Conservation (phyloP, 1,140 invertebrate genomes). For the Whitmania pigra region DNA sequence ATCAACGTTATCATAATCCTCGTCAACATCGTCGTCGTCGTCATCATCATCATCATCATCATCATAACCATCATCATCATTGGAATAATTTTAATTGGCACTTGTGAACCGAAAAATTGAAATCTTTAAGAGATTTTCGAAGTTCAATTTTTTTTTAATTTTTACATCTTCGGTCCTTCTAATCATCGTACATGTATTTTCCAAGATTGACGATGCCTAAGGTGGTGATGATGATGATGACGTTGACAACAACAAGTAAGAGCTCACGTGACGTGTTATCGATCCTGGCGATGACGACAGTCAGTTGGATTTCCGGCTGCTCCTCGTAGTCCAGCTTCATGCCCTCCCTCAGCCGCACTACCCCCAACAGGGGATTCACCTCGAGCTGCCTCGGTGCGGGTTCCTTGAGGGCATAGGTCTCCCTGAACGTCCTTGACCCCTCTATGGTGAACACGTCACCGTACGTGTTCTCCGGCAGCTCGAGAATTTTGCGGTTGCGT, state of each 20-base stretch:
- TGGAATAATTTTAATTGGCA: neutral
- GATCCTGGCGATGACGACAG: slow-evolving; percentile 15
- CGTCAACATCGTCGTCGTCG: neutral
- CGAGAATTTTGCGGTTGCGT: neutral
- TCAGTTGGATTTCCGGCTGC: slow-evolving; percentile 18
- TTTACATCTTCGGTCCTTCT: too few relatives aligned
- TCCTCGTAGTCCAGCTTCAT: slow-evolving; percentile 21
- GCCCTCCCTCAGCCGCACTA: slow-evolving; percentile 17
- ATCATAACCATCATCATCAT: neutral
- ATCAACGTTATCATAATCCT: neutral
- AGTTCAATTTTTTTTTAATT: too few relatives aligned
- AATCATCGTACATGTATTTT: too few relatives aligned
- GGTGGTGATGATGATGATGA: too few relatives aligned
- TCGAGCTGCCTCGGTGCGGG: slow-evolving; percentile 17
- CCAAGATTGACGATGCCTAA: too few relatives aligned
- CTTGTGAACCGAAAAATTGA: too few relatives aligned
- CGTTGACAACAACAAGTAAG: too few relatives aligned
- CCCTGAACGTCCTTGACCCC: neutral
- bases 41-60: slow-evolving; percentile 8
- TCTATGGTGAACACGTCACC: slow-evolving; percentile 15
- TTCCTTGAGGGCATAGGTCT: slow-evolving; percentile 11
- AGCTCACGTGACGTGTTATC: slow-evolving; percentile 21
- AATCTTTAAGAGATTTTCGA: too few relatives aligned
- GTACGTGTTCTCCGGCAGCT: slow-evolving; percentile 16
- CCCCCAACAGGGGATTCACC: slow-evolving; percentile 18